Conservation (phyloP, 1,140 invertebrate species). For the Lordiphosa mommai region DNA sequence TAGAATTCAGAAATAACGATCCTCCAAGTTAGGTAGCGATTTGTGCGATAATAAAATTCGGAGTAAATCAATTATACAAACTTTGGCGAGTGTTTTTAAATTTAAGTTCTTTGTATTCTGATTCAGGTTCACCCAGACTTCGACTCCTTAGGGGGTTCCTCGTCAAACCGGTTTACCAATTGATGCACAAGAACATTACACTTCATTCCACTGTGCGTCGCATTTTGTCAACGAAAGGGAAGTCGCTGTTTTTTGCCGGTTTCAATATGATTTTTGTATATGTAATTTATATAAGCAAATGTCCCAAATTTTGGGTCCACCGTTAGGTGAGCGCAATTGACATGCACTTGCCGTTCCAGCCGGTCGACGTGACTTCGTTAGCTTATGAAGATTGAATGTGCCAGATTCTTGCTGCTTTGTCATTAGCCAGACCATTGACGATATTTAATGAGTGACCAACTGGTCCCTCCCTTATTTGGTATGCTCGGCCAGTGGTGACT, state of each 20-base stretch:
- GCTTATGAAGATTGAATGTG: conserved; percentile 46
- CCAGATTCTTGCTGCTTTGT: conserved; percentile 52
- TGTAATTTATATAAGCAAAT: conserved; percentile 71
- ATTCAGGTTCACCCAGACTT: too few species aligned
- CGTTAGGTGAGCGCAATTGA: conserved; percentile 62
- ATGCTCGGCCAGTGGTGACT: conserved; percentile 53
- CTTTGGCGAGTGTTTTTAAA: too few species aligned
- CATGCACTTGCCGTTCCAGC: conserved; percentile 37
- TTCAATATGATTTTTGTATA: conserved; percentile 66
- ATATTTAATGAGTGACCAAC: conserved; percentile 39
- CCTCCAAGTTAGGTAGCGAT: too few species aligned
- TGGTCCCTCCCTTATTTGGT: conserved; percentile 51
- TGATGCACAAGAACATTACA: too few species aligned
- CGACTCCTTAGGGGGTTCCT: too few species aligned
- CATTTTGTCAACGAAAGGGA: conserved; percentile 66
- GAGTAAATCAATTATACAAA: too few species aligned
- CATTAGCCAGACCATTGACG: conserved; percentile 41
- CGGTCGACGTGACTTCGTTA: conserved; percentile 44
- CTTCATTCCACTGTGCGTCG: too few species aligned
- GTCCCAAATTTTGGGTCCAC: conserved; percentile 51
- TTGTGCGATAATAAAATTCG: too few species aligned
- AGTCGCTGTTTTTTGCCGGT: conserved; percentile 32
- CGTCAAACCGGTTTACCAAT: too few species aligned
- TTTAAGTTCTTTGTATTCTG: too few species aligned
- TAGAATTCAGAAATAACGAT: too few species aligned